Percentiles rank a stretch among this genome's conserved stretches.
These are phyloP conservation scores for Ictidomys tridecemlineatus DNA, from an alignment of 2,113 vertebrate species.

Conservation along the genomic window DNA sequence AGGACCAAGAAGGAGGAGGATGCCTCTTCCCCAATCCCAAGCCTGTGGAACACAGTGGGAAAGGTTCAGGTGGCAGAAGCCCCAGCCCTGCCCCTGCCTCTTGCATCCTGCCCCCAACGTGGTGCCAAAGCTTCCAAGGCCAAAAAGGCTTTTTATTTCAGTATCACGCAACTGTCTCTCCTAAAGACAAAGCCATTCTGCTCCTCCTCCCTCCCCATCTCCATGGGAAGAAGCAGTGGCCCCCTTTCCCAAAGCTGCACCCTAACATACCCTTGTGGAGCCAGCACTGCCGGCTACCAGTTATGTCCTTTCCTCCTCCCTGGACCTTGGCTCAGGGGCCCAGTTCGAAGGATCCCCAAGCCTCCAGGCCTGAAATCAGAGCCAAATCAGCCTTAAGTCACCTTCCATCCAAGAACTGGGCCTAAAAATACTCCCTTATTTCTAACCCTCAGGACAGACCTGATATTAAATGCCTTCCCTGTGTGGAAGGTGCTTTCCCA, in stretches of 20 bases:
- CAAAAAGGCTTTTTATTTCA: slow-evolving; percentile 52
- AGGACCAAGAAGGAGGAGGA: slow-evolving; percentile 70
- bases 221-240: neutral
- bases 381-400: slow-evolving; percentile 75
- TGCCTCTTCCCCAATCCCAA: neutral
- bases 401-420: slow-evolving; percentile 62
- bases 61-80: slow-evolving; percentile 39
- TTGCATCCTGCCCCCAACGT: neutral
- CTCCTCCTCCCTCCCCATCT: neutral
- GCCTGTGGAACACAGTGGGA: neutral
- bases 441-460: slow-evolving; percentile 44
- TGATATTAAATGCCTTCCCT: slow-evolving; percentile 43
- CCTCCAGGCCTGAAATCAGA: slow-evolving; percentile 63
- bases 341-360: slow-evolving; percentile 50
- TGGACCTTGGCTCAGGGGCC: slow-evolving; percentile 34
- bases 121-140: slow-evolving; percentile 75
- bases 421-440: slow-evolving; percentile 69
- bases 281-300: neutral
- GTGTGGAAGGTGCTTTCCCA: neutral
- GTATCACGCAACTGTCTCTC: neutral
- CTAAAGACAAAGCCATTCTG: neutral
- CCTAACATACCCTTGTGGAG: neutral
- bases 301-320: neutral
- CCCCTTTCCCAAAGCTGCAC: neutral
- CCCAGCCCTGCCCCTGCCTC: neutral